Evolutionary conservation across 2,888 invertebrate genomes (phyloP), one percentile per base, ranked within the genome.

Genomic region (Brachycybe producta): DNA sequence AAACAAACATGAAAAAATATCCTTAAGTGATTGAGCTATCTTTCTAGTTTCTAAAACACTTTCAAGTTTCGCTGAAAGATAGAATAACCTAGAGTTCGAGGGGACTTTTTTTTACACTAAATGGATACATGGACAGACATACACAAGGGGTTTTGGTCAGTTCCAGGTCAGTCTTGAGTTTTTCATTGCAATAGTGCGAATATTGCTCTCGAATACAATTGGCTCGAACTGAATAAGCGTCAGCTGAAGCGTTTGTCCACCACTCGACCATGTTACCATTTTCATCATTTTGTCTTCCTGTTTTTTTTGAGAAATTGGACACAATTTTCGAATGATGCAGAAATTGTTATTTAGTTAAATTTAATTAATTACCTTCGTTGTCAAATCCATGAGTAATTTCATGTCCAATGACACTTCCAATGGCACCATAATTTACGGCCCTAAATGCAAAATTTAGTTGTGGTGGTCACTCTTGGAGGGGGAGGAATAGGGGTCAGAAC

Each of bases 111-210:
- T 17, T 26, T 24, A 23, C 3, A 40, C 26, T 23, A 8, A 40
- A 26, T 7, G 28, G n/a, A 40, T 17, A 15, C 17, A 2, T 40
- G 26, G 5, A 17, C 30, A 17, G 5, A 43, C 38, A 26, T 39
- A 49, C 49, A 26, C 49, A 49, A 23, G 30, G 23, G 13, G 36
- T 23, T 28, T 49, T 34, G 1, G 49, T 41, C 5, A 24, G 19
- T 21, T 49, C 41, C n/a, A 49, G 17, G 11, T 19, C 30, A 7
- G 19, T 21, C 34, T 27, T 28, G n/a, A 87, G 80, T 62, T 86
- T 86, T 0, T 80, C 77, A 2, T 91, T 79, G 0, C 79, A 74
- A 61, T 87, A 94, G 57, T 77, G 79, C 49, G 79, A 78, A 60
- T 90, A 91, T 63, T 91, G 94, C 55, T 91, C 80, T 21, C 74